Evolutionary conservation across 2,797 vertebrate genomes (phyloP), one percentile per base, ranked within the genome.

Genomic region (Pterois miles): DNA sequence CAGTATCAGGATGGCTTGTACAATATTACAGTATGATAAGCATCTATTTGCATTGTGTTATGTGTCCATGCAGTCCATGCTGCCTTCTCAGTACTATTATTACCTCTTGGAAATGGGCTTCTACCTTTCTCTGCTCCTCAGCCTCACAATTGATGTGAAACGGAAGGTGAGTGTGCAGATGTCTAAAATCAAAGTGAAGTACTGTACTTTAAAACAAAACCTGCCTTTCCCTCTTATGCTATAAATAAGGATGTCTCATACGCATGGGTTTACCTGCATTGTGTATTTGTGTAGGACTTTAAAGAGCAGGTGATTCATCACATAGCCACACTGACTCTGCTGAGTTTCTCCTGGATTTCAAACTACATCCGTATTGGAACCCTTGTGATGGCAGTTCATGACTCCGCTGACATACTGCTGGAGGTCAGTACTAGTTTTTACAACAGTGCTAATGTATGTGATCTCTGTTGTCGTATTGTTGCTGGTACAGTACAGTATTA

Each of bases 301-400:
- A 92, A 90, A 62, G 98, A 98, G 78, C 95, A 98, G 53, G 92
- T 99, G 66, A 66, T 99, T 76, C 98, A 99, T 89, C 98, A 99
- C 86, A 90, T 98, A 78, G 96, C 96, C 73, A 98, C 98, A 20
- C 86, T 99, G 58, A 95, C 88, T 40, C 86, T 99, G 74, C 95
- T 99, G 91, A 96, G 95, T 27, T 95, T 96, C 91, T 99, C 98
- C 57, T 99, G 97, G 97, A 96, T 96, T 65, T 96, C 94, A 72
- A 99, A 99, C 92, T 99, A 98, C 3, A 92, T 98, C 74, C 97
- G 98, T 13, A 76, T 98, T 0, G 97, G 98, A 34, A 99, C 97
- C 0, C 88, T 99, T 10, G 97, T 98, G 82, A 96, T 99, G 73
- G 87, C 95, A 2, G 88, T 97, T 58, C 98, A 99, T 0, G 98